Evolutionary conservation across 2,888 invertebrate genomes (phyloP), one percentile per base, ranked within the genome.

Genomic region (Aplocera efformata): DNA sequence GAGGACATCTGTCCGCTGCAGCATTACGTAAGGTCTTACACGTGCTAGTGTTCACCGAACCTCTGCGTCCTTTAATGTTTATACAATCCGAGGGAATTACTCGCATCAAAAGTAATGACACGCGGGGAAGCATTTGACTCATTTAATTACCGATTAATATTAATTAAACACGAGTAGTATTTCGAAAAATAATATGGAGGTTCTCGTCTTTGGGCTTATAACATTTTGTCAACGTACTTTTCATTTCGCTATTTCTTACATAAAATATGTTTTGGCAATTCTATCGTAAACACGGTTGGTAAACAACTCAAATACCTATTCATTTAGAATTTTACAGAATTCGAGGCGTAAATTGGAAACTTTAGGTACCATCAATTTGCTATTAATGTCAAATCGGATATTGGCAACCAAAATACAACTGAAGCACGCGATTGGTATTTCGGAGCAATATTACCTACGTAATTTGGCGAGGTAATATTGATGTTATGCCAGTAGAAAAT

Each of bases 1-100:
- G 72, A 72, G 76, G 77, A 75, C 75, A 61, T 64, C 50, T 62
- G 65, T 54, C 62, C 69, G 60, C 72, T 77, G 77, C 76, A 76
- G 67, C 64, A 50, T 86, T 84, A 79, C 63, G 65, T 79, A 85
- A 85, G 65, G 11, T 26, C 27, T 39, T 34, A 48, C 48, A 49
- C 47, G 52, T 47, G 45, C 34, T 45, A 37, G 32, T 36, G 40
- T 30, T 43, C 39, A 40, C 46, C n/a, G n/a, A n/a, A n/a, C n/a
- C 42, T 39, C 37, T 13, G 7, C 34, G 36, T 43, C 41, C 42
- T 46, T 43, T 41, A 36, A 46, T 46, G 32, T 39, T 21, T 29
- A 11, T 21, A 26, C 22, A 17, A 26, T 29, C 27, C 7, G 27
- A 10, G 30, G 13, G 35, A 29, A 30, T 9, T 2, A 26, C 17